Conservation (phyloP, 2,797 vertebrate genomes). For the Syndactyla subalaris region DNA sequence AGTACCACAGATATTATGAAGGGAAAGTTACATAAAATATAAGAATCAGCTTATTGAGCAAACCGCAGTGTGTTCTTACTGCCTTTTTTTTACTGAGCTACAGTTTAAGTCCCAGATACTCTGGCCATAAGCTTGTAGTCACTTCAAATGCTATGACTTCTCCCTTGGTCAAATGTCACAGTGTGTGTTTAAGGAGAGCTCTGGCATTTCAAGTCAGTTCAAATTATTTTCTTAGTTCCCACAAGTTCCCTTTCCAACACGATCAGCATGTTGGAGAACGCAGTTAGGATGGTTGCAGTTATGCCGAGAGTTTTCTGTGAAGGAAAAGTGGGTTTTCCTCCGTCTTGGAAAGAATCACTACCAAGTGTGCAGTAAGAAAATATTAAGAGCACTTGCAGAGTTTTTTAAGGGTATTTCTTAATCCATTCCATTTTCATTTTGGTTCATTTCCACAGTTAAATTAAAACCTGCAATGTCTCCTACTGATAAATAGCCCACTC, state of each 20-base stretch:
- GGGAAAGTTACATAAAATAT: conserved; percentile 47
- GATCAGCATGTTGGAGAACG: neutral
- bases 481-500: conserved; percentile 36
- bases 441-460: conserved; percentile 32
- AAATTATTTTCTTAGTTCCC: conserved; percentile 13
- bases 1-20: conserved; percentile 82
- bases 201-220: neutral
- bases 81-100: neutral
- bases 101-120: conserved; percentile 3
- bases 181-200: conserved; percentile 1
- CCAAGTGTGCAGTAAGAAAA: conserved; percentile 50
- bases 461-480: conserved; percentile 31
- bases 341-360: conserved; percentile 21
- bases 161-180: conserved; percentile 37
- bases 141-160: neutral
- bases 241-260: conserved; percentile 18
- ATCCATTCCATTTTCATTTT: neutral
- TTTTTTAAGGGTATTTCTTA: conserved; percentile 8
- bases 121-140: neutral
- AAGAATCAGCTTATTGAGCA: conserved; percentile 54
- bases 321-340: conserved; percentile 24
- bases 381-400: neutral
- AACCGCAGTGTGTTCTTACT: conserved; percentile 1
- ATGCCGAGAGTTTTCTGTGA: neutral
- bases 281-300: neutral